Percentiles rank a stretch among this genome's conserved stretches.
phyloP scores from a whole-genome alignment of 2,113 vertebrate species.

The Cygnus atratus region DNA sequence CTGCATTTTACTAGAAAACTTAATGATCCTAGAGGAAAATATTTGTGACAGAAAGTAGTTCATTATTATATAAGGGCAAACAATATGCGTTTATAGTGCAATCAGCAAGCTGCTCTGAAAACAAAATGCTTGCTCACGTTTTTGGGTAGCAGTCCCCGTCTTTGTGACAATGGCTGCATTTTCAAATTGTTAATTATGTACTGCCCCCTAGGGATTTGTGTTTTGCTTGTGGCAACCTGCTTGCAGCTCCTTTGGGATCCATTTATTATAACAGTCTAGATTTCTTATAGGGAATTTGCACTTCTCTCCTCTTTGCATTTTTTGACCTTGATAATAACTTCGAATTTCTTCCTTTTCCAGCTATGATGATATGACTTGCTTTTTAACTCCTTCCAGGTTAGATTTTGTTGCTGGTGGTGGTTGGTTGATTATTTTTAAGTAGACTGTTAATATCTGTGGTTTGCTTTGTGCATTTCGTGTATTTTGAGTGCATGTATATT shows the following conservation, averaged over 20 bases:
- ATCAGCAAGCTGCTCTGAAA: slow-evolving; percentile 4
- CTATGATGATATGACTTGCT: background rate
- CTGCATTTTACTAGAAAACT: background rate
- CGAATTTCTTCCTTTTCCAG: background rate
- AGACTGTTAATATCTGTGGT: background rate
- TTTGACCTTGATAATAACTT: background rate
- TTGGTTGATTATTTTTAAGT: background rate
- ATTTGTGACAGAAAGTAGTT: background rate
- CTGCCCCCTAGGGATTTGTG: slow-evolving; percentile 76
- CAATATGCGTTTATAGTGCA: background rate
- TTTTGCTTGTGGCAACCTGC: slow-evolving; percentile 47
- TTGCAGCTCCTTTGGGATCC: slow-evolving; percentile 29
- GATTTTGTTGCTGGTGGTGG: too few relatives aligned
- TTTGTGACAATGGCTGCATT: slow-evolving; percentile 39
- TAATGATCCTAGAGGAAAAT: background rate
- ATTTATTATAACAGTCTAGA: background rate
- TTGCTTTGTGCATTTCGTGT: background rate
- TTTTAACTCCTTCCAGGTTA: background rate
- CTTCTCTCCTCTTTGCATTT: background rate
- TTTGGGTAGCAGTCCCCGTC: background rate
- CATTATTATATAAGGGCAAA: background rate
- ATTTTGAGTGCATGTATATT: accelerated
- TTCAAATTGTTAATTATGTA: slow-evolving; percentile 65
- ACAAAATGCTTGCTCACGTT: slow-evolving; percentile 11
- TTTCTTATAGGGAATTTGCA: background rate